Evolutionary conservation across 2,888 invertebrate species (phyloP).

Genomic region (Eugnorisma glareosa): DNA sequence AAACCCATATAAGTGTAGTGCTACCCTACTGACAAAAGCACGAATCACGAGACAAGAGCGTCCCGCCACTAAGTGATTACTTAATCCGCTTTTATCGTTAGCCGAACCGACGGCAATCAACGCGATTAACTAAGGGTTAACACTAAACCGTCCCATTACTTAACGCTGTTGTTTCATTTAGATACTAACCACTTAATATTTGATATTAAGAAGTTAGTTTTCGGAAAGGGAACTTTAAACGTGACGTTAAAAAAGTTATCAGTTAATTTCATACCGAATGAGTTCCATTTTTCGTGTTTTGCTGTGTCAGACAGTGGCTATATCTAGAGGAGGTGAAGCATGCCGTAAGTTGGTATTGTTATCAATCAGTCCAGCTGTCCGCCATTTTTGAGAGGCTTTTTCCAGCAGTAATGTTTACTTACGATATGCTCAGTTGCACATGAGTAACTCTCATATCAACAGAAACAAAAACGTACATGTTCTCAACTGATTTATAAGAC

Average conservation of each 20-base stretch:
- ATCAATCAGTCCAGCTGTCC: too few relatives aligned
- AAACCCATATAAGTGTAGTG: conserved; percentile 49
- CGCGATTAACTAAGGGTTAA: conserved; percentile 86
- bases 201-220: conserved; percentile 54
- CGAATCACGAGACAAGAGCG: conserved; percentile 72
- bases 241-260: not conserved
- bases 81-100: conserved; percentile 80
- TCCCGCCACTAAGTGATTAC: conserved; percentile 86
- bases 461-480: not conserved
- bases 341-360: not conserved
- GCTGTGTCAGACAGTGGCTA: not conserved
- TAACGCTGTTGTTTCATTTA: conserved; percentile 67
- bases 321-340: not conserved
- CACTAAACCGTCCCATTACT: conserved; percentile 79
- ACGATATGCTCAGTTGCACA: too few relatives aligned
- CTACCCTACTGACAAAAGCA: conserved; percentile 60
- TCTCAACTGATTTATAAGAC: conserved; percentile 1
- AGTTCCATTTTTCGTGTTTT: not conserved
- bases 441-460: not conserved
- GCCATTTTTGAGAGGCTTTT: not conserved
- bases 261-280: not conserved
- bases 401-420: not conserved
- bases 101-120: conserved; percentile 82
- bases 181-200: conserved; percentile 65
- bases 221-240: not conserved